Percentiles rank a stretch among this genome's conserved stretches.
Conservation (phyloP, 1,140 invertebrate species). For the Marisa cornuarietis region DNA sequence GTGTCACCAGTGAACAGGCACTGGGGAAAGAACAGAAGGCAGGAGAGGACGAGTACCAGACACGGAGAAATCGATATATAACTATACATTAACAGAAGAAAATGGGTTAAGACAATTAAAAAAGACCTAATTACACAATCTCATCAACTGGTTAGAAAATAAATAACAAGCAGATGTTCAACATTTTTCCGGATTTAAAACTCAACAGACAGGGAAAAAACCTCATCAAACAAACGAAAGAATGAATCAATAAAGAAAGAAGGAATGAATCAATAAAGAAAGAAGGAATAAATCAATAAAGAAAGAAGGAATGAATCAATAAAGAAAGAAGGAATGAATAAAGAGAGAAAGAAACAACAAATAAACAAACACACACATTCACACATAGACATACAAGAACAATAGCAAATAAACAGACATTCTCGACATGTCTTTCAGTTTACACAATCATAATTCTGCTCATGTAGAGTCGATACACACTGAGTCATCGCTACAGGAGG, state of each 20-base stretch:
- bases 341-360: neutral
- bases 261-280: no score
- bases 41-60: no score
- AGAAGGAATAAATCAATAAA: neutral
- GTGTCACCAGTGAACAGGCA: no score
- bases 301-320: neutral
- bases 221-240: neutral
- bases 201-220: neutral
- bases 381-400: neutral
- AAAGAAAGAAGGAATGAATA: neutral
- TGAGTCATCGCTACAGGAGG: no score
- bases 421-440: no score
- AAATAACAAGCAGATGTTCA: no score
- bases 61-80: no score
- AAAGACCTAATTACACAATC: no score
- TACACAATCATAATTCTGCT: neutral
- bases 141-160: no score
- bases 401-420: neutral
- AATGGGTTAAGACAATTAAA: no score
- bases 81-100: no score
- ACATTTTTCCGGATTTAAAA: neutral
- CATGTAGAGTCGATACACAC: neutral
- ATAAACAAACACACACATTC: neutral
- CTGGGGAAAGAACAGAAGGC: no score
- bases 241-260: neutral